Evolutionary conservation across 2,888 invertebrate species (phyloP).

Genomic region (Andrena camellia): DNA sequence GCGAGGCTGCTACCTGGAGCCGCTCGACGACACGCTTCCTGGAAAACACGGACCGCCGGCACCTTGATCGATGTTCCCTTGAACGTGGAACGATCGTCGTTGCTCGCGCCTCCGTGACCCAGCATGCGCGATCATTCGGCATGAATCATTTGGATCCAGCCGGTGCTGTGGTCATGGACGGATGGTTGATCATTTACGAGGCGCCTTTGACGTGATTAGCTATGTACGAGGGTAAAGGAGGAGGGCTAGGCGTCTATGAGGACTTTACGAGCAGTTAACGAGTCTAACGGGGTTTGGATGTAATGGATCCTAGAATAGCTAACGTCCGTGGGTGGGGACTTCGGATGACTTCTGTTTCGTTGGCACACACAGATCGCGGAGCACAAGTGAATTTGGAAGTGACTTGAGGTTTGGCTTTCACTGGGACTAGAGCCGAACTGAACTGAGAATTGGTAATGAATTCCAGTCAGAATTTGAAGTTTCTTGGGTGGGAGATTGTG

Average conservation of each 20-base stretch:
- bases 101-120: conserved; percentile 35
- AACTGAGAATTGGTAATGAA: too few species aligned
- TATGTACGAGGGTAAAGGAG: not conserved
- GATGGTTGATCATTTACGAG: conserved; percentile 39
- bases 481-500: too few species aligned
- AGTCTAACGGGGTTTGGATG: not conserved
- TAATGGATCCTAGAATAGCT: too few species aligned
- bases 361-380: too few species aligned
- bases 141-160: conserved; percentile 33
- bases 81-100: conserved; percentile 62
- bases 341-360: too few species aligned
- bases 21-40: conserved; percentile 42
- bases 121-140: conserved; percentile 28
- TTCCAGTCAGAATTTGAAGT: too few species aligned
- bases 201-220: conserved; percentile 13
- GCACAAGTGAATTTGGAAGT: too few species aligned
- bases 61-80: conserved; percentile 57
- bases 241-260: too few species aligned
- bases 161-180: conserved; percentile 21
- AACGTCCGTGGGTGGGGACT: too few species aligned
- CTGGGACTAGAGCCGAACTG: too few species aligned
- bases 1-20: not conserved
- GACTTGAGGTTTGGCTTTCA: too few species aligned
- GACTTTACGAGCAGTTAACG: not conserved
- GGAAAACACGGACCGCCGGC: conserved; percentile 44